Evolutionary conservation across 2,888 invertebrate genomes (phyloP), one percentile per base, ranked within the genome.

Genomic region (Latrodectus elegans): DNA sequence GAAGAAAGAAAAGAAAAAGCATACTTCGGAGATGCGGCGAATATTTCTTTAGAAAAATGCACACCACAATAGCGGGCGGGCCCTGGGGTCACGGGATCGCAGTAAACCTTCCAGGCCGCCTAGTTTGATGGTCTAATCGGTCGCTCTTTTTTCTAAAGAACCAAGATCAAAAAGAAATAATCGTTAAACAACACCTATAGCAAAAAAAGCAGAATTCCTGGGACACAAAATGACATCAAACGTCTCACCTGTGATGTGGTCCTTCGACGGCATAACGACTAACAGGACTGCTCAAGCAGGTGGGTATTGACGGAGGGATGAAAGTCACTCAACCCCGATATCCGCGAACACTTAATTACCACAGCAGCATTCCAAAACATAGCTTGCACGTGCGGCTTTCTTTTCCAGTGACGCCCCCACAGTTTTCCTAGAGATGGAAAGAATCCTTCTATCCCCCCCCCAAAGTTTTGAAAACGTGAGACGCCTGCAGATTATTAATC

Each of bases 241-340:
- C 81, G 86, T 82, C 81, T 87, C 81, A 87, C 86, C 86, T 87
- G 86, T 81, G 81, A 81, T 87, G 86, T 81, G 77, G 86, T 87
- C 86, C 86, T 87, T 87, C 86, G 81, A 87, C 86, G 67, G 75
- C 75, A 70, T 87, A 87, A 87, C 82, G 86, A 87, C 86, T 87
- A 52, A 80, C 67, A 81, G 80, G 77, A 80, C 52, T 26, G 73
- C 26, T 77, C 73, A 67, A 73, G 84, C 86, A 87, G 86, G 86
- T 86, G 80, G 70, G 75, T 79, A 51, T n/a, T n/a, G 73, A 77
- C 26, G 55, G 87, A 70, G 78, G 82, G 82, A 11, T 8, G n/a
- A n/a, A 26, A 38, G 22, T 60, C 15, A 15, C 49, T 22, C 22
- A 10, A 83, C 82, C 82, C 82, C 74, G 49, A 87, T 87, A 87